phyloP scores from a whole-genome alignment of 1,140 invertebrate species.

The Pteromalus puparum region DNA sequence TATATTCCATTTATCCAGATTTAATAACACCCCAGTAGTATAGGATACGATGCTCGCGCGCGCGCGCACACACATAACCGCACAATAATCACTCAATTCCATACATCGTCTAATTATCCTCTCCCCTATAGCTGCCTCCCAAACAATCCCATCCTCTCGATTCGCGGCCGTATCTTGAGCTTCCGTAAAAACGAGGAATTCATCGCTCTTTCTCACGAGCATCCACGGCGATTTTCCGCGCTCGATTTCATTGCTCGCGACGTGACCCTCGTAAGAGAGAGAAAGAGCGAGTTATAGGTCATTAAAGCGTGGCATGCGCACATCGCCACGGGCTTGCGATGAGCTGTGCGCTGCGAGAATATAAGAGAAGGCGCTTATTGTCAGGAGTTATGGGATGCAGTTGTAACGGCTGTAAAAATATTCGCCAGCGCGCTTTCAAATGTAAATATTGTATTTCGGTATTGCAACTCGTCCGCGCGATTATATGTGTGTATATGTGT shows the following conservation, averaged over 20 bases:
- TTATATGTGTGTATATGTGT: too few species aligned
- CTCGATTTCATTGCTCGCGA: slow-evolving; percentile 31
- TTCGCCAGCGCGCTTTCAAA: not conserved
- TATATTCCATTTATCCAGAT: not conserved
- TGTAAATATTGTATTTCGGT: slow-evolving; percentile 4
- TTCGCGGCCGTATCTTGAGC: too few species aligned
- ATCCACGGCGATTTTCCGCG: slow-evolving; percentile 15
- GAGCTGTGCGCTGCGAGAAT: not conserved
- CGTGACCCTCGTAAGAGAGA: slow-evolving; percentile 27
- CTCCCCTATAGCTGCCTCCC: too few species aligned
- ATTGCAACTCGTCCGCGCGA: not conserved
- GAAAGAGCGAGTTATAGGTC: slow-evolving; percentile 43
- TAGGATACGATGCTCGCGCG: not conserved
- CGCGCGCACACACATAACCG: not conserved
- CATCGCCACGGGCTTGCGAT: slow-evolving; percentile 4
- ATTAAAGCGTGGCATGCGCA: slow-evolving; percentile 25
- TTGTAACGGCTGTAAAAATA: not conserved
- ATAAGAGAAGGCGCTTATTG: not conserved
- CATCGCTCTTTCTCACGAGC: slow-evolving; percentile 33
- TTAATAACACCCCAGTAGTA: not conserved
- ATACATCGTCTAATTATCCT: not conserved
- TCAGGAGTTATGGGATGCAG: not conserved
- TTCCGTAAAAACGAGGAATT: not conserved
- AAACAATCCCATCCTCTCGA: not conserved
- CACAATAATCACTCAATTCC: slow-evolving; percentile 1